Percentiles rank a stretch among this genome's conserved stretches.
Conservation (phyloP, 2,113 vertebrate species). For the Charina bottae region DNA sequence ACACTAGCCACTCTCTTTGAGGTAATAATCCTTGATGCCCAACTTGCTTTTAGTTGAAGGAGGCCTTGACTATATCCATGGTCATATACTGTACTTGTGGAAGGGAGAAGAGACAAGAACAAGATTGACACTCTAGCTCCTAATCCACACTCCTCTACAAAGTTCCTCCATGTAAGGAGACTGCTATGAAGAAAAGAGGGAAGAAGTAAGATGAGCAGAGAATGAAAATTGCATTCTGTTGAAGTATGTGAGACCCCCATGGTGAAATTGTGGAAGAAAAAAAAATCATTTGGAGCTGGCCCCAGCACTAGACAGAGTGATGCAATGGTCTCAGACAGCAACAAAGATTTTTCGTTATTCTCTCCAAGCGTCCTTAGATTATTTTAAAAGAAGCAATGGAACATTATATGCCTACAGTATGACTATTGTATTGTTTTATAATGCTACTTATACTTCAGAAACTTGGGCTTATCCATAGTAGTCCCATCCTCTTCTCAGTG, state of each 20-base stretch:
- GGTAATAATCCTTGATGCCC: neutral
- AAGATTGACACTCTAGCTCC: neutral
- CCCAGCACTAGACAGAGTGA: neutral
- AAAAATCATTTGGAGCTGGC: neutral
- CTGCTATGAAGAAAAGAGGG: neutral
- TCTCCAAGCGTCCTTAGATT: neutral
- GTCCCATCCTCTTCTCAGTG: neutral
- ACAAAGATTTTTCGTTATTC: neutral
- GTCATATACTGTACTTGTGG: neutral
- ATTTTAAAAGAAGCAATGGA: neutral
- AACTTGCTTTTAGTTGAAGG: neutral
- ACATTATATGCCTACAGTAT: neutral
- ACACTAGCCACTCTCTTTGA: neutral
- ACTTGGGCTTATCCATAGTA: neutral
- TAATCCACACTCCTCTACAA: neutral
- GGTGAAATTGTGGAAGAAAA: neutral
- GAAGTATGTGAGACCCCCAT: neutral
- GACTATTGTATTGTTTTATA: neutral
- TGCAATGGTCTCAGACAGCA: neutral
- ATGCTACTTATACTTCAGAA: neutral
- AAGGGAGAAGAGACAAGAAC: neutral
- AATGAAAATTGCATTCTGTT: neutral
- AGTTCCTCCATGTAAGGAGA: neutral
- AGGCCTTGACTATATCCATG: neutral
- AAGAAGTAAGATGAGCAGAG: neutral